Base-by-base conservation (phyloP, 2,888 invertebrate genomes). In the Elysia crispata region DNA sequence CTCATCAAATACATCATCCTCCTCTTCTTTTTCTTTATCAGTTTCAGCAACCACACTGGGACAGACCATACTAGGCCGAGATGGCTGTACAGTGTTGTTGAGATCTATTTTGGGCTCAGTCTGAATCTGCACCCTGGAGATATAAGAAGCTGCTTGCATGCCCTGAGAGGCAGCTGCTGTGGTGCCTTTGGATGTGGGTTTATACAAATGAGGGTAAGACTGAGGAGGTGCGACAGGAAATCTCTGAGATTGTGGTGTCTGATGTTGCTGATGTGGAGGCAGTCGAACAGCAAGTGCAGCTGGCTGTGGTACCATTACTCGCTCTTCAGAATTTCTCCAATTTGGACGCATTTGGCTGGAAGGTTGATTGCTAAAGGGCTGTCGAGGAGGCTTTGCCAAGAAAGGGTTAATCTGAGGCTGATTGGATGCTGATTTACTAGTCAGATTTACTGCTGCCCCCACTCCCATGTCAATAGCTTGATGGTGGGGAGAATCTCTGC, bases 221-320 rank as follows among this genome's bases (percentile, higher is more conserved):
- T 70, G 67, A 28, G 76, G 49, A 23, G 54, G 31, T 1, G 18
- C 30, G 30, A 50, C 20, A 18, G 69, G 62, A 41, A 50, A 54
- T 13, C 77, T 76, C 69, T 85, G 81, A 67, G 86, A 86, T 41
- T 62, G 77, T 18, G 66, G 80, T 41, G 31, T 72, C 30, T 57
- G n/a, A n/a, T 33, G 18, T 50, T 57, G 25, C 15, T 30, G 20
- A 25, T 6, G 20, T 76, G 31, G 30, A 67, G 60, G 49, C 15
- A 25, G 62, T 60, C 50, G 15, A n/a, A 66, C 50, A 30, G 77
- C 18, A 62, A 54, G 33, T 8, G 28, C n/a, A 31, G 70, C 15
- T 49, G 57, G 62, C 31, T 64, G 20, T 11, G 79, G 25, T n/a
- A 70, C 25, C 30, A 31, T 30, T 30, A 13, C n/a, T 23, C 49